Conservation (phyloP, 2,888 invertebrate genomes). For the Hydriomena furcata region DNA sequence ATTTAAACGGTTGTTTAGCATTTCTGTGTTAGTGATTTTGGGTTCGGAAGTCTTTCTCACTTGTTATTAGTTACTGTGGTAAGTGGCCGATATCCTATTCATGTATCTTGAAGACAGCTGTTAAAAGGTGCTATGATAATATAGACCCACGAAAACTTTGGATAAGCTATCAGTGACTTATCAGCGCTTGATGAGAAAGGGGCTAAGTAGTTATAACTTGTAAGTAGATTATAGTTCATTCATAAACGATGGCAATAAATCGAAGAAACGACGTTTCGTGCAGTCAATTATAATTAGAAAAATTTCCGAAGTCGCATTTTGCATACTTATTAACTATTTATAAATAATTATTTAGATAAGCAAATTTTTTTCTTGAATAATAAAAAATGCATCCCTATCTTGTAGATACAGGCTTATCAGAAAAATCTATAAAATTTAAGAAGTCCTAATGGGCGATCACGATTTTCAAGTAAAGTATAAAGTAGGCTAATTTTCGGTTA, state of each 20-base stretch:
- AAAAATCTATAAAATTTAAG: too few species aligned
- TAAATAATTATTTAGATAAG: slow-evolving; percentile 32
- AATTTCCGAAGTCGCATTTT: slow-evolving; percentile 38
- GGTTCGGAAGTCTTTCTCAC: slow-evolving; percentile 1
- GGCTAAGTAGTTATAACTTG: slow-evolving; percentile 22
- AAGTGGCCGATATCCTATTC: slow-evolving; percentile 3
- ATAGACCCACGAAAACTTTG: background rate
- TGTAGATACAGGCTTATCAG: too few species aligned
- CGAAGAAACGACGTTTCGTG: slow-evolving; percentile 38
- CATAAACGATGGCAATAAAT: slow-evolving; percentile 45
- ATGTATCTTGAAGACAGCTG: background rate
- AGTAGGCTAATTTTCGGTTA: too few species aligned
- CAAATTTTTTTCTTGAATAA: background rate
- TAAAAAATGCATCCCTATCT: too few species aligned
- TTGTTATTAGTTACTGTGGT: background rate
- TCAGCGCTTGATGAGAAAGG: slow-evolving; percentile 7
- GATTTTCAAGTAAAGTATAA: too few species aligned
- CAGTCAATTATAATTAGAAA: slow-evolving; percentile 49
- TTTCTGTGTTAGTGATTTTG: too few species aligned
- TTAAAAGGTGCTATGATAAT: background rate
- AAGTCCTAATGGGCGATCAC: too few species aligned
- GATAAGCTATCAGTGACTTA: slow-evolving; percentile 4
- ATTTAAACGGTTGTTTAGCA: too few species aligned
- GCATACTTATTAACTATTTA: slow-evolving; percentile 34
- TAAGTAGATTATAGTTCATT: slow-evolving; percentile 24